Percentiles rank a stretch among this genome's conserved stretches.
Conservation (phyloP, 2,113 vertebrate species). For the Eidolon helvum region DNA sequence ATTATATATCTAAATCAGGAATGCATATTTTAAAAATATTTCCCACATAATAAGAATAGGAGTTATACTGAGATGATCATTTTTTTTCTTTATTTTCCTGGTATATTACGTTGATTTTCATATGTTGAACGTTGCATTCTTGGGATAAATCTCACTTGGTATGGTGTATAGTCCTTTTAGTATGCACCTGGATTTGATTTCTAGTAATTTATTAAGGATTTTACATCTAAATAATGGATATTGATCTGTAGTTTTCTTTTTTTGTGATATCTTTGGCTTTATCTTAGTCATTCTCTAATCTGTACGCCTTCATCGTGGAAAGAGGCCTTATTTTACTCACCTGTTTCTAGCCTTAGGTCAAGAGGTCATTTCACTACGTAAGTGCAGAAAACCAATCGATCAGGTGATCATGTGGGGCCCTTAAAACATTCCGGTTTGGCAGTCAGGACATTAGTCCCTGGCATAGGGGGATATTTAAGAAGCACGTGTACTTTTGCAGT, state of each 20-base stretch:
- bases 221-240: not conserved
- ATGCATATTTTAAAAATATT: not conserved
- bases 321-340: not conserved
- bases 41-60: not conserved
- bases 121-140: too few relatives aligned
- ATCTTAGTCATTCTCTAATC: not conserved
- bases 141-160: not conserved
- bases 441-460: not conserved
- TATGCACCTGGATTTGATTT: not conserved
- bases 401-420: not conserved
- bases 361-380: not conserved
- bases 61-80: not conserved
- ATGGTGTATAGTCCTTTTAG: not conserved
- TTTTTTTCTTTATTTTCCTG: not conserved
- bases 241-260: not conserved
- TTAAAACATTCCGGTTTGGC: not conserved
- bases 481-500: not conserved
- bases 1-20: not conserved
- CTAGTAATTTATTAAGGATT: not conserved
- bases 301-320: not conserved
- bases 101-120: not conserved
- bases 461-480: not conserved
- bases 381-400: not conserved
- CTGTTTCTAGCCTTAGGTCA: not conserved
- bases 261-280: not conserved